Evolutionary conservation across 2,888 invertebrate species (phyloP).

Genomic region (Drosophila conformis): DNA sequence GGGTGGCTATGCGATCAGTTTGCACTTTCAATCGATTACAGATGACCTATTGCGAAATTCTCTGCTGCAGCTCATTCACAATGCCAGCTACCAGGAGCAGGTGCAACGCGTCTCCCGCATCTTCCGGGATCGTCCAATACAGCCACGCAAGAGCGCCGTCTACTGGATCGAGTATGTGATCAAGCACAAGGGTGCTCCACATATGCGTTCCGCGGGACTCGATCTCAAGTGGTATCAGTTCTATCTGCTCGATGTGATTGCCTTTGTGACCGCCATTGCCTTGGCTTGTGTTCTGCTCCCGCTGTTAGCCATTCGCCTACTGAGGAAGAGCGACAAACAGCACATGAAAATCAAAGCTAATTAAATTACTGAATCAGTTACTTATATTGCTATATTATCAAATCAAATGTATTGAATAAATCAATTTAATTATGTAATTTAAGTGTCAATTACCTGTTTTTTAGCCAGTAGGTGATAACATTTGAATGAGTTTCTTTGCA

Average conservation of each 20-base stretch:
- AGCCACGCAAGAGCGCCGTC: constrained; percentile 83
- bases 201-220: constrained; percentile 82
- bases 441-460: background rate
- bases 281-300: constrained; percentile 4
- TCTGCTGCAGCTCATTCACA: constrained; percentile 82
- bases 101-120: constrained; percentile 79
- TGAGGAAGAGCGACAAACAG: constrained; percentile 29
- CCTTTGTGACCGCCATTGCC: constrained; percentile 37
- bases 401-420: background rate
- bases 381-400: background rate
- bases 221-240: constrained; percentile 84
- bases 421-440: background rate
- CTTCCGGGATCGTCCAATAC: constrained; percentile 83
- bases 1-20: constrained; percentile 82
- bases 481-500: background rate
- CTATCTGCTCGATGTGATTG: constrained; percentile 84
- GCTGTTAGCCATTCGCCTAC: constrained; percentile 19
- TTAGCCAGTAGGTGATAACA: background rate
- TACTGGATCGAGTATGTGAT: constrained; percentile 85
- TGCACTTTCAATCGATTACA: constrained; percentile 82
- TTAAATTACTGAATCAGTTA: constrained; percentile 9
- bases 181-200: constrained; percentile 84
- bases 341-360: constrained; percentile 50
- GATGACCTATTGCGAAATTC: constrained; percentile 71
- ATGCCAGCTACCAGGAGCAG: constrained; percentile 82